Base-by-base conservation (phyloP, 2,113 vertebrate genomes). In the Nerophis lumbriciformis region DNA sequence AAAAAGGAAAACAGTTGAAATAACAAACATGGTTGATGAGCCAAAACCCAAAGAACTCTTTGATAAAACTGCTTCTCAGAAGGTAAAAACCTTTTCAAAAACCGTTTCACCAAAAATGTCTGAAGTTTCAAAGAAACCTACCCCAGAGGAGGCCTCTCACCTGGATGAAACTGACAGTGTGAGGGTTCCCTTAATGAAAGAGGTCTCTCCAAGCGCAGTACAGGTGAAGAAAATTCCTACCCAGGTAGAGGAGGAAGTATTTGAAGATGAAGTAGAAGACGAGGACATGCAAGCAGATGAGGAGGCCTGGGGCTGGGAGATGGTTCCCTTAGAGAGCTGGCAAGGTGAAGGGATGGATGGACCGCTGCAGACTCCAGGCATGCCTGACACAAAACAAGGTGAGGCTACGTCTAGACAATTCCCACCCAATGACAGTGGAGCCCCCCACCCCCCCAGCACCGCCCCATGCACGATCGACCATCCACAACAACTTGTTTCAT, bases 351-450 rank as follows among this genome's bases (percentile, higher is more conserved):
- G 59, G 60, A 81, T 84, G 52, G 88, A 88, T 8, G 89, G 85
- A 37, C 79, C 73, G 16, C 0, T 89, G 75, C 88, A 93, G 69
- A 88, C 89, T 81, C 92, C 93, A 69, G 89, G 85, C 68, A 87
- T 88, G 71, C 83, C 89, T 59, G 85, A 71, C 21, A 59, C 81
- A 71, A 92, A 82, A 84, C 83, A 85, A 94, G 93, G 93, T 94
- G 92, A 94, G 92, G 81, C 51, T 75, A 82, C 67, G 19, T 16
- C 57, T 12, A 65, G 39, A 65, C 70, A 73, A 76, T 73, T 81
- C 77, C 75, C 81, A 76, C 71, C 5, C 21, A 82, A 59, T 67
- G 74, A 58, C 45, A 48, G 52, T 68, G 73, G 68, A 79, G 11
- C 28, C 28, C 28, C 28, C 21, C 14, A 4, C 53, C 14, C 5